phyloP scores from a whole-genome alignment of 2,888 invertebrate species.

The Meteorus cinctellus region DNA sequence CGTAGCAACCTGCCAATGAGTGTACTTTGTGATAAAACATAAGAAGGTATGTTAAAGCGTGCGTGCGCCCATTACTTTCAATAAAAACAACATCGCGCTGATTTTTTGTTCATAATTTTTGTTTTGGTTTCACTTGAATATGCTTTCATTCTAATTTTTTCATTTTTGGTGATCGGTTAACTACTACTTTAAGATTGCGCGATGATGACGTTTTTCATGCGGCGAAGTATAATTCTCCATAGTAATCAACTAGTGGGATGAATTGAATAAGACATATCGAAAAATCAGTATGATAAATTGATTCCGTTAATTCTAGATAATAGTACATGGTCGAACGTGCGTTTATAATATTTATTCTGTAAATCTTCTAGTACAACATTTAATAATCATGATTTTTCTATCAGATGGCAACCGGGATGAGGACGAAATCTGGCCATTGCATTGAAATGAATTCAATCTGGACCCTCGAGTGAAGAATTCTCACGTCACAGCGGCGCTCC shows the following conservation, averaged over 20 bases:
- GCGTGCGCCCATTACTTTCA: conserved; percentile 62
- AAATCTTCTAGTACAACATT: conserved; percentile 35
- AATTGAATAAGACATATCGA: conserved; percentile 60
- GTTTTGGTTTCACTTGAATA: conserved; percentile 10
- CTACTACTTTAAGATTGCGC: neutral
- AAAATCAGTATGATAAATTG: conserved; percentile 47
- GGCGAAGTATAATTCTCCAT: conserved; percentile 23
- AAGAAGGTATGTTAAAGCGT: conserved; percentile 69
- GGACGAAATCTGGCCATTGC: conserved; percentile 52
- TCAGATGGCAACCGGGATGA: conserved; percentile 67
- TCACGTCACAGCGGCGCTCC: neutral
- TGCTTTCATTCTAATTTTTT: conserved; percentile 2
- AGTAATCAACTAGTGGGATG: conserved; percentile 27
- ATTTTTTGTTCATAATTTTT: conserved; percentile 24
- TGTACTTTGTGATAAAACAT: conserved; percentile 29
- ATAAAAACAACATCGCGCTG: conserved; percentile 15
- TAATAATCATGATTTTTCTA: conserved; percentile 63
- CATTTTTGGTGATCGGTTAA: neutral
- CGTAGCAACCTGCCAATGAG: conserved; percentile 35
- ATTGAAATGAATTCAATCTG: conserved; percentile 64
- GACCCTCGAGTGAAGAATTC: neutral
- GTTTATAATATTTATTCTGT: conserved; percentile 11
- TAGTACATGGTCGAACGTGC: conserved; percentile 30
- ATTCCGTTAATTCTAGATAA: conserved; percentile 3
- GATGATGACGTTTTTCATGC: conserved; percentile 22